Evolutionary conservation across 2,888 invertebrate genomes (phyloP).

Genomic region (Drepana falcataria): DNA sequence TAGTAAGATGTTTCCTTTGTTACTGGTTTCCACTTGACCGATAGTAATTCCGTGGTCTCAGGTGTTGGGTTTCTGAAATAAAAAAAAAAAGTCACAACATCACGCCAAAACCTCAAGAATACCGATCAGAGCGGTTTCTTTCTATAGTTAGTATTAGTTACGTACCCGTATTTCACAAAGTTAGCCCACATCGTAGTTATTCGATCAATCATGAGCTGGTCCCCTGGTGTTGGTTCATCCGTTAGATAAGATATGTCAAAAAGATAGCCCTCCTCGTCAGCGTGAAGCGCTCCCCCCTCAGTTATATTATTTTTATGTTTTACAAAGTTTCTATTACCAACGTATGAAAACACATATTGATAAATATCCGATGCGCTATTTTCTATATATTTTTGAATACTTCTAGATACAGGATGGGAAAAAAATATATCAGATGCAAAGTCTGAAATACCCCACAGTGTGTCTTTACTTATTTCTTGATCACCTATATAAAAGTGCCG

Average conservation of each 20-base stretch:
- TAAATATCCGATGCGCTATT: conserved; percentile 31
- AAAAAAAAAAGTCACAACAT: background rate
- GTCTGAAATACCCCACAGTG: conserved; percentile 22
- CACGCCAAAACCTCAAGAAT: no score
- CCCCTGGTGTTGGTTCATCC: conserved; percentile 22
- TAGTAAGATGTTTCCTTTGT: conserved; percentile 20
- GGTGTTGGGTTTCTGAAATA: conserved; percentile 38
- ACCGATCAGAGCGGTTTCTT: no score
- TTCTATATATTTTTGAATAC: conserved; percentile 32
- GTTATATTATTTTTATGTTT: conserved; percentile 30
- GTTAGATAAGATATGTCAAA: conserved; percentile 32
- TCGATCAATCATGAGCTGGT: conserved; percentile 35
- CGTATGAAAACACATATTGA: conserved; percentile 45
- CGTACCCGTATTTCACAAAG: conserved; percentile 44
- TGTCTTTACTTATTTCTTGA: conserved; percentile 20
- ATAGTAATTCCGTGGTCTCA: conserved; percentile 26
- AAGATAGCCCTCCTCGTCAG: conserved; percentile 41
- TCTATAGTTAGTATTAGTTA: conserved; percentile 2
- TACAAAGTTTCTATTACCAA: conserved; percentile 39
- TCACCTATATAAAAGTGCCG: conserved; percentile 50
- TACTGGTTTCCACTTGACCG: conserved; percentile 28
- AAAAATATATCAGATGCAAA: conserved; percentile 40
- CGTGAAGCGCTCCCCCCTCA: conserved; percentile 30
- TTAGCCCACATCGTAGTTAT: conserved; percentile 44
- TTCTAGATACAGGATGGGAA: conserved; percentile 28